Conservation (phyloP, 2,888 invertebrate species). For the Platycheirus albimanus region DNA sequence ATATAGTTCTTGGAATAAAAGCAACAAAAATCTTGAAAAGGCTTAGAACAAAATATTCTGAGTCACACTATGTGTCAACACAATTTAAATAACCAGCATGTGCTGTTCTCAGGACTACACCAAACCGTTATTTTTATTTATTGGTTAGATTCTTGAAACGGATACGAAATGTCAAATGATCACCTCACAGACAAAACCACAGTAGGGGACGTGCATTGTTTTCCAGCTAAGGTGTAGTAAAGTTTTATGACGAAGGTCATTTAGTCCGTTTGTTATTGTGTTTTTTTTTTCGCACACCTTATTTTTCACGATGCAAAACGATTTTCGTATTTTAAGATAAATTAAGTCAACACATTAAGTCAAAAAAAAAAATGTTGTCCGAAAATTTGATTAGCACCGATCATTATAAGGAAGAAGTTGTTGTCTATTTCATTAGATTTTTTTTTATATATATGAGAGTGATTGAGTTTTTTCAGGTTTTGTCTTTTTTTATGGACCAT, state of each 20-base stretch:
- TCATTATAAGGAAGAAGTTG: conserved; percentile 14
- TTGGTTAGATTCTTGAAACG: conserved; percentile 47
- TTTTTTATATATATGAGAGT: conserved; percentile 11
- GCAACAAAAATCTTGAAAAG: neutral
- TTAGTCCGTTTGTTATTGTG: conserved; percentile 25
- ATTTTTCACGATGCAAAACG: conserved; percentile 1
- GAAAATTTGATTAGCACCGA: conserved; percentile 19
- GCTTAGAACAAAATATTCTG: conserved; percentile 6
- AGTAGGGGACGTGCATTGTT: conserved; percentile 26
- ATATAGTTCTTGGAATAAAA: conserved; percentile 19
- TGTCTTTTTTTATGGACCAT: conserved; percentile 32
- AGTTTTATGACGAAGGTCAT: conserved; percentile 57
- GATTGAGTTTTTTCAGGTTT: conserved; percentile 11
- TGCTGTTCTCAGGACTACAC: conserved; percentile 16
- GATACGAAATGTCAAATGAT: conserved; percentile 58
- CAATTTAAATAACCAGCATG: conserved; percentile 29
- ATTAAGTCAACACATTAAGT: conserved; percentile 19
- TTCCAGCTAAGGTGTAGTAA: conserved; percentile 34
- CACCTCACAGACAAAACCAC: conserved; percentile 14
- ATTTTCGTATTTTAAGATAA: conserved; percentile 19
- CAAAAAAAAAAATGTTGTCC: conserved; percentile 1
- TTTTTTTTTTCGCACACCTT: conserved; percentile 15
- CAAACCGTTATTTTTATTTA: conserved; percentile 55
- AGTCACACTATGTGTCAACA: conserved; percentile 26
- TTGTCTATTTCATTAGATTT: neutral